Conservation (phyloP, 2,888 invertebrate species). For the Sylvicola fuscatus region DNA sequence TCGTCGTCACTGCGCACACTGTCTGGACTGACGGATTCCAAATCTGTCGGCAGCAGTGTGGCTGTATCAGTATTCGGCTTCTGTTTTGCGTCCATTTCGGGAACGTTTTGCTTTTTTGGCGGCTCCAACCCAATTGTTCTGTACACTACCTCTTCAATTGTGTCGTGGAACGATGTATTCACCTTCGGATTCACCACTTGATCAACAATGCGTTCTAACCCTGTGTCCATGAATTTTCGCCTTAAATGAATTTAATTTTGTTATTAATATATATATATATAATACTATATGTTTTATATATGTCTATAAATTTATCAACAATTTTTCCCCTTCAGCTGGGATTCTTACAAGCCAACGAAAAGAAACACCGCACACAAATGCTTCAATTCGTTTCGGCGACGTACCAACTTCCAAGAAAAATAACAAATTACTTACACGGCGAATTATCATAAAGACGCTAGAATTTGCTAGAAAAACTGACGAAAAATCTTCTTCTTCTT, state of each 20-base stretch:
- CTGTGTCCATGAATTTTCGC: constrained; percentile 72
- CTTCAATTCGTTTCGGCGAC: too few relatives aligned
- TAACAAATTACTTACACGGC: too few relatives aligned
- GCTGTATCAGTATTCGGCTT: neutral
- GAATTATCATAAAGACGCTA: too few relatives aligned
- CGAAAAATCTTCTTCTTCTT: too few relatives aligned
- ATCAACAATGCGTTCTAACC: constrained; percentile 86
- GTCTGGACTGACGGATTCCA: constrained; percentile 65
- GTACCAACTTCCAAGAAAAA: too few relatives aligned
- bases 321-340: too few relatives aligned
- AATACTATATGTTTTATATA: too few relatives aligned
- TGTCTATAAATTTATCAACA: too few relatives aligned
- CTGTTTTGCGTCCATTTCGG: constrained; percentile 6
- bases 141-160: constrained; percentile 79
- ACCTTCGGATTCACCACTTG: constrained; percentile 92
- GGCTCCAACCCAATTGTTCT: constrained; percentile 64
- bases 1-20: constrained; percentile 40
- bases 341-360: too few relatives aligned
- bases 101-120: constrained; percentile 28
- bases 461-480: too few relatives aligned
- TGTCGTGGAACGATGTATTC: constrained; percentile 65
- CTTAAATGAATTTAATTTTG: constrained; percentile 25
- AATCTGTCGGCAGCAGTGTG: constrained; percentile 45
- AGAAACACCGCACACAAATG: too few relatives aligned
- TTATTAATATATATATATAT: too few relatives aligned